Conservation (phyloP, 2,888 invertebrate genomes). For the Hermaeophaga mercurialis region DNA sequence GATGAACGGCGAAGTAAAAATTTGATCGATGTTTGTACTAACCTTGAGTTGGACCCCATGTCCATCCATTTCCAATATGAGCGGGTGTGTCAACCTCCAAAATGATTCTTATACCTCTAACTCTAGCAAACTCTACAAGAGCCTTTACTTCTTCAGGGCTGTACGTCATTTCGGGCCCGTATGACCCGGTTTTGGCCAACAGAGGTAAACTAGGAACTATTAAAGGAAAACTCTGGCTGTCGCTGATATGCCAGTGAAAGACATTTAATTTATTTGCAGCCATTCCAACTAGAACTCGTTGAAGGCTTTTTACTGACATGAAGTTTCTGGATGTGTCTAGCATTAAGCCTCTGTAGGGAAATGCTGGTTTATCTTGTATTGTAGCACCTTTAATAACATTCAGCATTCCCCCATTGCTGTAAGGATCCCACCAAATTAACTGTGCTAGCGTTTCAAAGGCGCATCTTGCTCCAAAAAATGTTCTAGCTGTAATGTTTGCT, state of each 20-base stretch:
- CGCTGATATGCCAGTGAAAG: conserved; percentile 91
- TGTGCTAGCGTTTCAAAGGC: conserved; percentile 81
- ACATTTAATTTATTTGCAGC: conserved; percentile 88
- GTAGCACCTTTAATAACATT: conserved; percentile 69
- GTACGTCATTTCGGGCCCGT: conserved; percentile 73
- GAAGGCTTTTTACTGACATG: conserved; percentile 73
- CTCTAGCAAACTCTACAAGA: conserved; percentile 75
- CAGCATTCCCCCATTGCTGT: conserved; percentile 62
- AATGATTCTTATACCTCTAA: conserved; percentile 84
- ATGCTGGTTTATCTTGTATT: conserved; percentile 78
- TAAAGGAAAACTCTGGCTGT: conserved; percentile 92
- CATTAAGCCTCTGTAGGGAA: conserved; percentile 82
- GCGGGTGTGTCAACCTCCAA: conserved; percentile 92
- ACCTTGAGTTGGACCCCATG: conserved; percentile 77
- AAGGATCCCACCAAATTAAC: conserved; percentile 78
- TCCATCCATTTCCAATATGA: conserved; percentile 87
- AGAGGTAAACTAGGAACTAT: conserved; percentile 76
- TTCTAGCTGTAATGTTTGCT: conserved; percentile 68
- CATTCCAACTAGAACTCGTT: conserved; percentile 85
- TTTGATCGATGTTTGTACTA: too few relatives aligned
- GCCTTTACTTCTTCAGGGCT: conserved; percentile 72
- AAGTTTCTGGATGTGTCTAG: conserved; percentile 92
- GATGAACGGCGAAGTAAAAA: too few relatives aligned
- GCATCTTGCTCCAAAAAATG: conserved; percentile 79
- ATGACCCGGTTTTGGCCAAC: conserved; percentile 83